Evolutionary conservation across 2,888 invertebrate genomes (phyloP).

Genomic region (Apoderus coryli): DNA sequence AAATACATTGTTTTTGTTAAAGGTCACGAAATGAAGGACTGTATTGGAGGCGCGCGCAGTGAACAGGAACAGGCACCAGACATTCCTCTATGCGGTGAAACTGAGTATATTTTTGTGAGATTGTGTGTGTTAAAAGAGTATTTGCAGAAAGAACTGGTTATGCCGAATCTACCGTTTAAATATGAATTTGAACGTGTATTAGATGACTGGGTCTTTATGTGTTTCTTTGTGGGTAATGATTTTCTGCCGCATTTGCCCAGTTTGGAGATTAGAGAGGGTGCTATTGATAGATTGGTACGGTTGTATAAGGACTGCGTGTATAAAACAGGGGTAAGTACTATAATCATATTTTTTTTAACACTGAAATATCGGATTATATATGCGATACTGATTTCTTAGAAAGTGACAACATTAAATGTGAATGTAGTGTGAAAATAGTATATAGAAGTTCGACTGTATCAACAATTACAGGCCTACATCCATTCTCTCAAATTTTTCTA

Average conservation of each 20-base stretch:
- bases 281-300: constrained; percentile 84
- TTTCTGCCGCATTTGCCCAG: constrained; percentile 97
- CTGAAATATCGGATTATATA: not conserved
- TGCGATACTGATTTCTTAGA: no score
- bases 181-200: constrained; percentile 91
- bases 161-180: constrained; percentile 85
- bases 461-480: no score
- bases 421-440: no score
- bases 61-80: constrained; percentile 37
- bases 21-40: constrained; percentile 93
- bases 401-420: no score
- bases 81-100: constrained; percentile 51
- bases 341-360: no score
- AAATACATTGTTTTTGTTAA: constrained; percentile 23
- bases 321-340: constrained; percentile 61
- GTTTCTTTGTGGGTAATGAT: constrained; percentile 99
- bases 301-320: constrained; percentile 91
- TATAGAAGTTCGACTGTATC: no score
- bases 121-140: constrained; percentile 88
- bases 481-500: no score
- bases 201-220: constrained; percentile 98
- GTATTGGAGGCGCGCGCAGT: constrained; percentile 49
- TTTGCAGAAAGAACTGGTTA: constrained; percentile 71
- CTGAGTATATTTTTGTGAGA: constrained; percentile 86
- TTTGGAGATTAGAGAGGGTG: constrained; percentile 91